These are phyloP conservation scores for Strongylocentrotus purpuratus DNA, from an alignment of 35 echinoderm and acorn worm species.

Conservation along the genomic window DNA sequence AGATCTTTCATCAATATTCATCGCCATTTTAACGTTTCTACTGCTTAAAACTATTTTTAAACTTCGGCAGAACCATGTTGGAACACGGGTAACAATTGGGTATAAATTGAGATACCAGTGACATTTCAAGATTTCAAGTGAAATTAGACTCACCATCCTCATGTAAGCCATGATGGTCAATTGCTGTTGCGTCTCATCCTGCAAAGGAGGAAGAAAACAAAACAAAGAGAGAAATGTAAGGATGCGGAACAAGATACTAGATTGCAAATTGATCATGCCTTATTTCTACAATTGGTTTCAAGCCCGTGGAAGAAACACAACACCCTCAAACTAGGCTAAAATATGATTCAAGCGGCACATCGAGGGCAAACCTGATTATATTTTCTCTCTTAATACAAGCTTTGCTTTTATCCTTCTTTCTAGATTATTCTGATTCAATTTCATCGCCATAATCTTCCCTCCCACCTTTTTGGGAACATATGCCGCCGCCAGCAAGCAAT, in stretches of 20 bases:
- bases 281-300: not conserved
- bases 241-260: not conserved
- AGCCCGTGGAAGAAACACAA: not conserved
- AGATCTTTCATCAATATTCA: too few species aligned
- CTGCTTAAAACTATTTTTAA: too few species aligned
- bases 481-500: not conserved
- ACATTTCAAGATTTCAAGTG: not conserved
- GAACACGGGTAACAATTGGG: too few species aligned
- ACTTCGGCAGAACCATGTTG: too few species aligned
- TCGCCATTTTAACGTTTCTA: too few species aligned
- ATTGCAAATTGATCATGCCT: not conserved
- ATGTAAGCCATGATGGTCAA: constrained; percentile 45
- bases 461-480: not conserved
- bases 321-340: not conserved
- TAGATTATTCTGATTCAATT: constrained; percentile 14
- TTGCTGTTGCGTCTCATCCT: constrained; percentile 46
- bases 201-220: not conserved
- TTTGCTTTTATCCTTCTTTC: not conserved
- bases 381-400: not conserved
- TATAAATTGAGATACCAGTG: not conserved
- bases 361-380: not conserved
- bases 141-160: constrained; percentile 29
- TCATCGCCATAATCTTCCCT: constrained; percentile 2
- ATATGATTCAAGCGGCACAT: constrained; percentile 2
- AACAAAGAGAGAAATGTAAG: not conserved